Base-by-base conservation (phyloP, 2,888 invertebrate genomes). In the Sesia bembeciformis region DNA sequence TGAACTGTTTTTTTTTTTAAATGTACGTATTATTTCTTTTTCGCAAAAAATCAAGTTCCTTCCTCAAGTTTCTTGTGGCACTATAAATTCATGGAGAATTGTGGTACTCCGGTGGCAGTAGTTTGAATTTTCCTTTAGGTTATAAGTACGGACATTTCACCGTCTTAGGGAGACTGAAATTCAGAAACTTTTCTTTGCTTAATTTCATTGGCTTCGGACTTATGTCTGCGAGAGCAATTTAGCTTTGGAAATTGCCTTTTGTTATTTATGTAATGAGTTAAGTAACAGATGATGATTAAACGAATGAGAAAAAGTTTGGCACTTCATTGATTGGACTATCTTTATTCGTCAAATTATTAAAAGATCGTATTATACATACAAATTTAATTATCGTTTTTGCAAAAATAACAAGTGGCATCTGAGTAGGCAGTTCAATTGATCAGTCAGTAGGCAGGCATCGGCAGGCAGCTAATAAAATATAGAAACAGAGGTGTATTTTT, bases 41-140 rank as follows among this genome's bases (percentile, higher is more conserved):
- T 46, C 8, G n/a, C 8, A 4, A 3, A n/a, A n/a, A 43, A 43
- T 6, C 43, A 8, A 46, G 8, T 74, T 74, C 70, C 70, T 73
- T 73, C 70, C 68, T 67, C 59, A 56, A 68, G 70, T 71, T 74
- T 64, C 66, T 71, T 67, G 67, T 66, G 62, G 63, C 63, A 65
- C 68, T 70, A 74, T 74, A 74, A 77, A 76, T 77, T 77, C 67
- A 73, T 64, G 64, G 63, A 68, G 59, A 62, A 64, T 65, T 65
- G 56, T 54, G 62, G 65, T 63, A 68, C 66, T 69, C 67, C 46
- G 7, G 46, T 46, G 46, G 46, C 46, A 4, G 57, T 63, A 56
- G 56, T 64, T 65, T 40, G 64, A 67, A 71, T 46, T 46, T 46
- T 46, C 65, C 55, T 56, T 46, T 46, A 46, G 46, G 23, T 46